These are phyloP conservation scores for Sorex araneus DNA, from an alignment of 2,113 vertebrate genomes.

Conservation along the genomic window DNA sequence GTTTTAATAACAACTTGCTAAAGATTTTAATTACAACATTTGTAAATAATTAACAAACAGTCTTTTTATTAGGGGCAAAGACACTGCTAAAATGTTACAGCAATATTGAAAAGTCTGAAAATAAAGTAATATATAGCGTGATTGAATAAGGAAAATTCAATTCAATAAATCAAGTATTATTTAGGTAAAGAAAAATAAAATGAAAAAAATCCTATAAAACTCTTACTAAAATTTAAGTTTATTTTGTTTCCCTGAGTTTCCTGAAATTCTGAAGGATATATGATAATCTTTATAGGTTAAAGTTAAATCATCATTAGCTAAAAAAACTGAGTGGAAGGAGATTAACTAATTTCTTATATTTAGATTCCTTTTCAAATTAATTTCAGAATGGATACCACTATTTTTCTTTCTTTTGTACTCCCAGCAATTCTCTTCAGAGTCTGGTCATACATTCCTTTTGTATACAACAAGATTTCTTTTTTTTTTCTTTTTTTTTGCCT, in stretches of 20 bases:
- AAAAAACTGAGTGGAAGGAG: background rate
- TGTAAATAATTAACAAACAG: slow-evolving; percentile 73
- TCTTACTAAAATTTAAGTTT: background rate
- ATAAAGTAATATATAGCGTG: slow-evolving; percentile 38
- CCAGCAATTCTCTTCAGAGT: slow-evolving; percentile 18
- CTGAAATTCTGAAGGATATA: background rate
- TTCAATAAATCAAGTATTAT: slow-evolving; percentile 20
- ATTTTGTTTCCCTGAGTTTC: background rate
- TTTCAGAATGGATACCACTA: background rate
- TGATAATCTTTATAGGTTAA: slow-evolving; percentile 46
- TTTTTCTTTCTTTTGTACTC: slow-evolving; percentile 12
- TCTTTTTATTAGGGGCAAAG: slow-evolving; percentile 35
- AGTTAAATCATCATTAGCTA: slow-evolving; percentile 6
- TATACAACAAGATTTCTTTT: slow-evolving; percentile 47
- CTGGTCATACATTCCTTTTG: background rate
- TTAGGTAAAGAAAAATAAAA: slow-evolving; percentile 13
- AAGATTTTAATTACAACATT: slow-evolving; percentile 77
- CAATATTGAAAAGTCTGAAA: slow-evolving; percentile 19
- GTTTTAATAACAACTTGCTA: slow-evolving; percentile 72
- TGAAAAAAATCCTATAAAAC: background rate
- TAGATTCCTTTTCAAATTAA: slow-evolving; percentile 36
- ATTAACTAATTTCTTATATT: background rate
- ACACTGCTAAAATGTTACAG: background rate
- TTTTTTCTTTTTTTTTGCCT: no score
- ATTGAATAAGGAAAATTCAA: background rate